Percentiles rank a stretch among this genome's conserved stretches.
phyloP scores from a whole-genome alignment of 1,140 invertebrate species.

The Sitophilus oryzae region DNA sequence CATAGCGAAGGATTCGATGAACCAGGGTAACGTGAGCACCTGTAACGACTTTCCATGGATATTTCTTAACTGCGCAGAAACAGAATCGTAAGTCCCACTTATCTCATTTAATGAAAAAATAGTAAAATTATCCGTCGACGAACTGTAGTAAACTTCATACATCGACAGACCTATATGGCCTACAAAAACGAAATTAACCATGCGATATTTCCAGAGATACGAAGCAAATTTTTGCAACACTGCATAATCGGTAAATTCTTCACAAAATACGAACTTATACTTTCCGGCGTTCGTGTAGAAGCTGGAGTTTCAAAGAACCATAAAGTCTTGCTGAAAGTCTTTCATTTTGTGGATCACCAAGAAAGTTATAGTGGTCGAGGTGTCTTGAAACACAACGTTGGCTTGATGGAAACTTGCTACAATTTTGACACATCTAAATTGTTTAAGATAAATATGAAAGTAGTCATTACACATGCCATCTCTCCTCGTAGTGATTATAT shows the following conservation, averaged over 20 bases:
- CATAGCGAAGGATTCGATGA: neutral
- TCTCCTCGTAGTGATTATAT: too few species aligned
- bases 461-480: too few species aligned
- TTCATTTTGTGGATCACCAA: too few species aligned
- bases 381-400: too few species aligned
- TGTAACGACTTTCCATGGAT: neutral
- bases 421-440: too few species aligned
- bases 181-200: neutral
- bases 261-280: neutral
- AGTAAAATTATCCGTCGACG: neutral
- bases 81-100: neutral
- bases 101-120: neutral
- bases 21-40: neutral
- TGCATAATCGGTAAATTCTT: neutral
- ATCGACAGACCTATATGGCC: neutral
- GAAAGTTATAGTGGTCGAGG: too few species aligned
- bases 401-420: too few species aligned
- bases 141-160: neutral
- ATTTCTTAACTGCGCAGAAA: neutral
- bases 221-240: neutral
- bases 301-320: neutral
- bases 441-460: too few species aligned
- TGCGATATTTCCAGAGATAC: neutral
- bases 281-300: neutral
- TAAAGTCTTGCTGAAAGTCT: too few species aligned